These are phyloP conservation scores for Drosophila kepulauana DNA, from an alignment of 1,140 invertebrate species.

Conservation along the genomic window DNA sequence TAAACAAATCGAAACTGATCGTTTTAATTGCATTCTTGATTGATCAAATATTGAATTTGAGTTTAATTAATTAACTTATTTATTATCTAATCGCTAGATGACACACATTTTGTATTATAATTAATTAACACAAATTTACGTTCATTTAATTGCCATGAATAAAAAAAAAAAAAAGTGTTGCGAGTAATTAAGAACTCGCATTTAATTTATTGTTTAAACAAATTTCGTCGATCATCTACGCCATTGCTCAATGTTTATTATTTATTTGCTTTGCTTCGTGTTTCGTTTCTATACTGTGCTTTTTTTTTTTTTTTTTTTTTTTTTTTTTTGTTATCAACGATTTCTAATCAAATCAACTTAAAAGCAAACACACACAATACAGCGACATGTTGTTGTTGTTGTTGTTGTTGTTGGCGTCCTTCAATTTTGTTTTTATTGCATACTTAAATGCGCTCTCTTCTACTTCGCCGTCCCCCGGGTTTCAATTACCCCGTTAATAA, in stretches of 20 bases:
- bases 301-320: neutral
- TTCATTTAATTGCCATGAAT: neutral
- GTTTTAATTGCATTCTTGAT: too few species aligned
- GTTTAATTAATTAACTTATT: neutral
- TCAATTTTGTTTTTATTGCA: constrained; percentile 47
- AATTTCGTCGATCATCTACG: neutral
- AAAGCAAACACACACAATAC: constrained; percentile 12
- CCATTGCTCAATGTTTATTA: constrained; percentile 4
- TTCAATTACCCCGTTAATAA: constrained; percentile 22
- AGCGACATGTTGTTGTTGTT: constrained; percentile 20
- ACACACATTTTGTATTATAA: neutral
- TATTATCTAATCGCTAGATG: neutral
- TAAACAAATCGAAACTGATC: too few species aligned
- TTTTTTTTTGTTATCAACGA: constrained; percentile 27
- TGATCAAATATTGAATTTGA: too few species aligned
- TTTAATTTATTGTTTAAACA: constrained; percentile 2
- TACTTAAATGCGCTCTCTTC: constrained; percentile 49
- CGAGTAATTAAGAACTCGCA: neutral
- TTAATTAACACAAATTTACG: constrained; percentile 1
- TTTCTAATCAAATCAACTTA: constrained; percentile 38
- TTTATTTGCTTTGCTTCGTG: neutral
- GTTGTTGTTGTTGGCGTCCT: constrained; percentile 43
- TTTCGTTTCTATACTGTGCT: neutral
- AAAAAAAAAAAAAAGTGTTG: neutral
- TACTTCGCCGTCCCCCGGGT: neutral